These are phyloP conservation scores for Ctenodactylus gundi DNA, from an alignment of 2,113 vertebrate species.

Conservation along the genomic window DNA sequence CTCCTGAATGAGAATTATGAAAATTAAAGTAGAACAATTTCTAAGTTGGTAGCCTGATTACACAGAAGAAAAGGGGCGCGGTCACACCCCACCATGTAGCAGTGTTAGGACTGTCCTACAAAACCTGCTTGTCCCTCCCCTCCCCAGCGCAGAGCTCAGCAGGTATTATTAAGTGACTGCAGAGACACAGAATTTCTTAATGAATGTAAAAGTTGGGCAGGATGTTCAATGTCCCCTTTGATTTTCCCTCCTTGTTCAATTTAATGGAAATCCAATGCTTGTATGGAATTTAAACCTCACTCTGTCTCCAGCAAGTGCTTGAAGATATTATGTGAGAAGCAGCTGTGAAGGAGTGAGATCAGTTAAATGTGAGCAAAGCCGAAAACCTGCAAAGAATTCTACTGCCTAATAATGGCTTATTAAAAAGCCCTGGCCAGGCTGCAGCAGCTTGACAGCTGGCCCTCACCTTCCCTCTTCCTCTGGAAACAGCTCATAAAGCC, in stretches of 20 bases:
- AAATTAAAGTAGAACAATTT: background rate
- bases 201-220: background rate
- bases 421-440: slow-evolving; percentile 18
- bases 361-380: background rate
- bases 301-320: slow-evolving; percentile 15
- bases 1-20: background rate
- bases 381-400: slow-evolving; percentile 43
- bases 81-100: fast-evolving
- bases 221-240: background rate
- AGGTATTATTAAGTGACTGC: background rate
- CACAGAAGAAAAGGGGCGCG: background rate
- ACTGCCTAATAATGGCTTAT: slow-evolving; percentile 40
- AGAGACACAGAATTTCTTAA: slow-evolving; percentile 36
- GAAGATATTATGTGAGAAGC: slow-evolving; percentile 31
- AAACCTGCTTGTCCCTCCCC: background rate
- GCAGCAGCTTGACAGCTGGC: background rate
- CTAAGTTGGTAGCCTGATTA: background rate
- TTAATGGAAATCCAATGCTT: slow-evolving; percentile 40
- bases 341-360: background rate
- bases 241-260: slow-evolving; percentile 17
- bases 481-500: background rate
- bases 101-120: background rate
- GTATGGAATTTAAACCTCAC: slow-evolving; percentile 31
- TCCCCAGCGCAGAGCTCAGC: background rate
- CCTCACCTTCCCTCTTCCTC: background rate